Percentiles rank a stretch among this genome's conserved stretches.
Conservation (phyloP, 2,113 vertebrate species). For the Aegotheles bennettii region DNA sequence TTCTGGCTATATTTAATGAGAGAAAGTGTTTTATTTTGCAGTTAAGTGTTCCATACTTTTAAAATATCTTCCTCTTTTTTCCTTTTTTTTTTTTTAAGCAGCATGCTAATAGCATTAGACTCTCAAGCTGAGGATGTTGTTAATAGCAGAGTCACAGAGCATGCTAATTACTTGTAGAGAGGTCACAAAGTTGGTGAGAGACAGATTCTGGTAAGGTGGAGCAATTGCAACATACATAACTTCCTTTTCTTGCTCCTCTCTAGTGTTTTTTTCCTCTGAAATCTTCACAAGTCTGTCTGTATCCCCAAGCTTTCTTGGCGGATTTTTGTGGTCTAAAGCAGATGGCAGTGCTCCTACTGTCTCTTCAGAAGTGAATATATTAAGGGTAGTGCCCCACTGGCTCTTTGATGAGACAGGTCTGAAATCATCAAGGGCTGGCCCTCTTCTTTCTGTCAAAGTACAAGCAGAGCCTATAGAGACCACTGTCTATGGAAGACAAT, state of each 20-base stretch:
- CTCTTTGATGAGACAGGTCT: constrained; percentile 55
- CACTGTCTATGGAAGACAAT: neutral
- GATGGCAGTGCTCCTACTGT: constrained; percentile 10
- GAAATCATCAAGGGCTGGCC: constrained; percentile 54
- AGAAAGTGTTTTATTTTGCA: neutral
- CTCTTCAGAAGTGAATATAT: constrained; percentile 33
- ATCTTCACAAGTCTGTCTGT: neutral
- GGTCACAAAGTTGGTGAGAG: neutral
- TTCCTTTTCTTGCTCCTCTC: neutral
- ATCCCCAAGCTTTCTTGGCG: neutral
- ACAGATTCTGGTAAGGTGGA: neutral
- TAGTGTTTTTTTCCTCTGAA: neutral
- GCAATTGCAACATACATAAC: neutral
- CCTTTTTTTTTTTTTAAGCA: neutral
- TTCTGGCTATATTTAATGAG: neutral
- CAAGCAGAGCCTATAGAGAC: constrained; percentile 24
- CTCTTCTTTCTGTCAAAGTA: constrained; percentile 39
- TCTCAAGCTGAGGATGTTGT: neutral
- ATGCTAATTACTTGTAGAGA: neutral
- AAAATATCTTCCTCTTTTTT: neutral
- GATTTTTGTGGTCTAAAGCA: constrained; percentile 20
- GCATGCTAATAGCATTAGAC: neutral
- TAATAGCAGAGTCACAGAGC: neutral
- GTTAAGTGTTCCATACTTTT: neutral
- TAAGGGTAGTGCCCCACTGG: constrained; percentile 35